phyloP scores from a whole-genome alignment of 2,797 vertebrate genomes.

The Darevskia nairensis region DNA sequence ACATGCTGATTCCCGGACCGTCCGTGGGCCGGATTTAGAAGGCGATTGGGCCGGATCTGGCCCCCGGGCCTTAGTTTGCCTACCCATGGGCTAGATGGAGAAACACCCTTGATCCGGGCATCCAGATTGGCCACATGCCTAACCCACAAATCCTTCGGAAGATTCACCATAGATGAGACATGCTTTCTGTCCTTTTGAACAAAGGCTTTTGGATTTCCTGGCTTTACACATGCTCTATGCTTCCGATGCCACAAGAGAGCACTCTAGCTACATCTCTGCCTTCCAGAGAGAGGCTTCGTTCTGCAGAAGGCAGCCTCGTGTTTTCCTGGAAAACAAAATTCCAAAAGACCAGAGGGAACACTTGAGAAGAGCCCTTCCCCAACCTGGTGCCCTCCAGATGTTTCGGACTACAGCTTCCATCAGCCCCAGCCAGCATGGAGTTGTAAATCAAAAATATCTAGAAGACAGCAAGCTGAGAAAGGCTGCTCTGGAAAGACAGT shows the following conservation, averaged over 20 bases:
- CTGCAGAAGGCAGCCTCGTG: neutral
- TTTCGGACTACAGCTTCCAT: no score
- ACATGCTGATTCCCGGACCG: no score
- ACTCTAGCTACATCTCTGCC: rapidly evolving
- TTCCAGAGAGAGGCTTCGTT: rapidly evolving
- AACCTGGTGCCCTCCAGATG: neutral
- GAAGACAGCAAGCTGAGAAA: no score
- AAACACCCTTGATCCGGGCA: neutral
- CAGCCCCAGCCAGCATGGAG: no score
- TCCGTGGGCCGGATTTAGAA: no score
- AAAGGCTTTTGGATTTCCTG: neutral
- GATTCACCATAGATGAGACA: neutral
- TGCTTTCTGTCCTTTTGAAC: neutral
- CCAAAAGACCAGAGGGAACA: neutral
- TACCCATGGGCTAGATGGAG: no score
- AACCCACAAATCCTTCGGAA: neutral
- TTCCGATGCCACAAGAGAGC: rapidly evolving
- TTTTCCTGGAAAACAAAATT: neutral
- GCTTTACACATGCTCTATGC: rapidly evolving
- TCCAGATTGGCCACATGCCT: neutral
- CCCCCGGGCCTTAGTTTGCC: no score
- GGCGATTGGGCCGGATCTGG: no score
- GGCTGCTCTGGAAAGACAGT: neutral
- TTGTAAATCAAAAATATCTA: no score
- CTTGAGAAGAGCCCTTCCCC: no score